A percentile compares a stretch with the other conserved stretches of the same genome.
phyloP scores from a whole-genome alignment of 2,888 invertebrate species.

The Scaptodrosophila latifasciaeformis region DNA sequence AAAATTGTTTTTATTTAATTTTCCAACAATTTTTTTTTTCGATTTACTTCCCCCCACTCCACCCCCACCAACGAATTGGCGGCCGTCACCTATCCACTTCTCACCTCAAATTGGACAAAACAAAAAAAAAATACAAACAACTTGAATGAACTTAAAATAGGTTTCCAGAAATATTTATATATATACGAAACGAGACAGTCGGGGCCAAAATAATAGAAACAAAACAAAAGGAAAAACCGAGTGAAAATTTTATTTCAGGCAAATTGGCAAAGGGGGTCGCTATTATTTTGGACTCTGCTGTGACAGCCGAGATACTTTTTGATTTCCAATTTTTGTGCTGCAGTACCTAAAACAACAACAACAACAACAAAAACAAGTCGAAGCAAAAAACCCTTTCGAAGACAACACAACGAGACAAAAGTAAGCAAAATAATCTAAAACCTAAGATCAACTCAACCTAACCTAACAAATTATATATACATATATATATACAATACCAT shows the following conservation, averaged over 20 bases:
- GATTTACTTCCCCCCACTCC: not conserved
- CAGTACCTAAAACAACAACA: conserved; percentile 61
- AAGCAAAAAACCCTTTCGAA: conserved; percentile 1
- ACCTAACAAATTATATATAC: too few relatives aligned
- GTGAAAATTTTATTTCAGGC: too few relatives aligned
- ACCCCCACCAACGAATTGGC: too few relatives aligned
- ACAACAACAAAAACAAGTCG: too few relatives aligned
- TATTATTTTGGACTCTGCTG: too few relatives aligned
- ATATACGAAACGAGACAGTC: too few relatives aligned
- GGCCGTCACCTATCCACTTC: not conserved
- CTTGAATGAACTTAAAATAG: conserved; percentile 38
- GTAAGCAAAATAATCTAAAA: not conserved
- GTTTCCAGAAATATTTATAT: conserved; percentile 39
- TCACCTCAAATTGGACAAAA: not conserved
- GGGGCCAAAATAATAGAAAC: conserved; percentile 5
- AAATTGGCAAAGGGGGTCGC: too few relatives aligned
- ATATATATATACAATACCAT: too few relatives aligned
- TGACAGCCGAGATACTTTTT: conserved; percentile 10
- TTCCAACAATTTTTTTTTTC: too few relatives aligned
- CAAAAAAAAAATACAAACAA: not conserved
- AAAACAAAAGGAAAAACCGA: conserved; percentile 15
- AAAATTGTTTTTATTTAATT: too few relatives aligned
- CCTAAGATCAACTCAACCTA: not conserved
- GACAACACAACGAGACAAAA: conserved; percentile 26
- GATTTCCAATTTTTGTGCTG: conserved; percentile 37